Evolutionary conservation across 2,113 vertebrate genomes (phyloP).

Genomic region (Silurus meridionalis): DNA sequence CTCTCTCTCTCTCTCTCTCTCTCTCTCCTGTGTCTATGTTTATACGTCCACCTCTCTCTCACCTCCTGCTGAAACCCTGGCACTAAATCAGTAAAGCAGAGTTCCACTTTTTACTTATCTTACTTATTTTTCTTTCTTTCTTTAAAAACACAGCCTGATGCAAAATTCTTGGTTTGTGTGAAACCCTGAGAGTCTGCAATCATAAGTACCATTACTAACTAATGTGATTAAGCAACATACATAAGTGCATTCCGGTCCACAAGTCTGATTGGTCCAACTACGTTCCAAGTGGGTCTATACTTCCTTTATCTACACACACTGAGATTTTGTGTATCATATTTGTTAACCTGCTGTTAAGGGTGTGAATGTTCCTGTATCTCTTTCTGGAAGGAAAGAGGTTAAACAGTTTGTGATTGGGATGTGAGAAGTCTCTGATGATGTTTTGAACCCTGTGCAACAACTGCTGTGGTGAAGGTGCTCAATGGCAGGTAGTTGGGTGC

Average conservation of each 20-base stretch:
- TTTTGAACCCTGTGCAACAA: too few species aligned
- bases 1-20: background rate
- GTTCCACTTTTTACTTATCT: background rate
- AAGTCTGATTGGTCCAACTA: background rate
- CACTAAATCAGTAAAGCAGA: background rate
- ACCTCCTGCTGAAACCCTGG: background rate
- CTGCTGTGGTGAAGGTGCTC: too few species aligned
- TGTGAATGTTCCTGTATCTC: too few species aligned
- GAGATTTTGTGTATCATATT: too few species aligned
- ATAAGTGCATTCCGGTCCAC: background rate
- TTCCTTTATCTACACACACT: background rate
- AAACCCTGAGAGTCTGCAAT: background rate
- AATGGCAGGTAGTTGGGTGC: too few species aligned
- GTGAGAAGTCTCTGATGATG: too few species aligned
- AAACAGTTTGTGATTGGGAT: too few species aligned
- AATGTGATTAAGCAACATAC: background rate
- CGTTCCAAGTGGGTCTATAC: background rate
- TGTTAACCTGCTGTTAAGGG: too few species aligned
- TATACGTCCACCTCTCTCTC: background rate
- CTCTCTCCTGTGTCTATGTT: background rate
- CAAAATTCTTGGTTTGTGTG: background rate
- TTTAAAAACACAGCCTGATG: background rate
- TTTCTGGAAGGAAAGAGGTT: too few species aligned
- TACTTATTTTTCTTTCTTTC: background rate
- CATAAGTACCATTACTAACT: background rate